Evolutionary conservation across 1,140 invertebrate genomes (phyloP), one percentile per base, ranked within the genome.

Genomic region (Aphelinus certus): DNA sequence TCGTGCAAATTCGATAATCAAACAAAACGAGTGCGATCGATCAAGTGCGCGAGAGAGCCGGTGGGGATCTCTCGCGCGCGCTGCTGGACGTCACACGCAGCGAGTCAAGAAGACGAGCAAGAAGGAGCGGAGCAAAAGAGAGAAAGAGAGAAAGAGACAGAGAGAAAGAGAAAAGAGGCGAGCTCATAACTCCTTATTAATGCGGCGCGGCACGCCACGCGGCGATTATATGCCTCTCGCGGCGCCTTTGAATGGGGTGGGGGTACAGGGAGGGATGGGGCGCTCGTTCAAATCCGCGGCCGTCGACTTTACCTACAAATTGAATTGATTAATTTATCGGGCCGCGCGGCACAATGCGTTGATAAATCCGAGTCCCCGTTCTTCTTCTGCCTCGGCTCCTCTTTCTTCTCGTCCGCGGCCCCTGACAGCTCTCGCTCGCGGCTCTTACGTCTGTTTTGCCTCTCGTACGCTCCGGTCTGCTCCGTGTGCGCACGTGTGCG

Each of bases 151-250:
- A 62, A 7, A 3, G 57, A 58, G 10, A 49, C 47, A 1, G 45
- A 68, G 42, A 55, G 3, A 47, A 43, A 5, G 3, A 62, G 42
- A 62, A 43, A 62, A 43, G n/a, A 7, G 67, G 60, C 6, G 63
- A 79, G 73, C 78, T 78, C 76, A 78, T 78, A 76, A 78, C 70
- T 74, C 71, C 69, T 72, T 79, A 79, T 81, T 81, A 79, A 81
- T 79, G 80, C 73, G 72, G 64, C 76, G 68, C 65, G 62, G 77
- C 80, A 78, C 76, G 78, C 76, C 77, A 78, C 75, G 74, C 76
- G 75, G 70, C 74, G 78, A 81, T 81, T 81, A 81, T 69, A 76
- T 53, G 71, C 74, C 71, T 73, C 75, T 77, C 58, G 78, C 80
- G 80, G 80, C 67, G 76, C 78, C 80, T 81, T 81, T 81, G 80